phyloP scores from a whole-genome alignment of 2,888 invertebrate species.

The Latrodectus elegans region DNA sequence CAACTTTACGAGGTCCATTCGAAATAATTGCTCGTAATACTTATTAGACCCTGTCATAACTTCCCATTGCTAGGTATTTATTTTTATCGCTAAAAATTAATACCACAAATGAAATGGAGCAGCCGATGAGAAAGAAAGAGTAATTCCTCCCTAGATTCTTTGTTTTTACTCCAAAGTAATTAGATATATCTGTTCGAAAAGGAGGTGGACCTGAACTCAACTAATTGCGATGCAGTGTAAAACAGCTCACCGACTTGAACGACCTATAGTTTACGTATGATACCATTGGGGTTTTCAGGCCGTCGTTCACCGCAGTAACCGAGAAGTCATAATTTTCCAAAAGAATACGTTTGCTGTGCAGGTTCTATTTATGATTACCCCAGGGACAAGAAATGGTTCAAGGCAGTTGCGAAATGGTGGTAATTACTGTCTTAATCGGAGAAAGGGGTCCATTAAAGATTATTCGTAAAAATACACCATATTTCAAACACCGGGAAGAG shows the following conservation, averaged over 20 bases:
- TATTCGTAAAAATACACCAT: slow-evolving; percentile 26
- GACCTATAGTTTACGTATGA: slow-evolving; percentile 38
- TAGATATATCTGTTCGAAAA: neutral
- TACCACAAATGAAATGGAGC: neutral
- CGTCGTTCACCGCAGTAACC: slow-evolving; percentile 1
- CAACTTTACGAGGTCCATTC: neutral
- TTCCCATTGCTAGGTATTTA: neutral
- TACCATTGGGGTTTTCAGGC: slow-evolving; percentile 19
- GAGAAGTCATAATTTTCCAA: slow-evolving; percentile 43
- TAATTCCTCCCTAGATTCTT: neutral
- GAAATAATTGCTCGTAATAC: neutral
- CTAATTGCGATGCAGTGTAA: slow-evolving; percentile 41
- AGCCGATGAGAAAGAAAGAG: neutral
- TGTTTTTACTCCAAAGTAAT: slow-evolving; percentile 15
- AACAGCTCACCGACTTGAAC: slow-evolving; percentile 20
- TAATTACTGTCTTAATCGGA: slow-evolving; percentile 49
- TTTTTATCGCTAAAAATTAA: slow-evolving; percentile 16
- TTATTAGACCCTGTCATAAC: neutral
- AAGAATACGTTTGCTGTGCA: slow-evolving; percentile 28
- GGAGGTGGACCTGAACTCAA: slow-evolving; percentile 22
- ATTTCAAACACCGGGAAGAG: slow-evolving; percentile 9
- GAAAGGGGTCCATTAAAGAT: slow-evolving; percentile 25
- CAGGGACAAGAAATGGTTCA: slow-evolving; percentile 29
- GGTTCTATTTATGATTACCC: slow-evolving; percentile 51
- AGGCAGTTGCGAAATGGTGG: slow-evolving; percentile 21